Evolutionary conservation across 2,888 invertebrate genomes (phyloP), one percentile per base, ranked within the genome.

Genomic region (Malthinus seriepunctatus): DNA sequence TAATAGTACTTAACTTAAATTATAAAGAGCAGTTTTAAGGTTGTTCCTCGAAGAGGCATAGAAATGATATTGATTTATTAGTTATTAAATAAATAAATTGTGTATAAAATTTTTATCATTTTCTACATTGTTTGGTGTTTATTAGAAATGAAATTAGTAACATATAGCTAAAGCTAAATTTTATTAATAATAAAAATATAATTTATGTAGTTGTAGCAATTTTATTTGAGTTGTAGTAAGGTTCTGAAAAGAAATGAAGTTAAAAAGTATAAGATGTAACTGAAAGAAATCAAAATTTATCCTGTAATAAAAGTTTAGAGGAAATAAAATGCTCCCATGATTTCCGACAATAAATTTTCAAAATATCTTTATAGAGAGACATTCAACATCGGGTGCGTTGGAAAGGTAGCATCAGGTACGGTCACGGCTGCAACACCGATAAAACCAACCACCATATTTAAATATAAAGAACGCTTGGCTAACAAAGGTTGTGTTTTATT

Each of bases 281-380:
- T 58, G 61, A 67, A 61, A 64, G 65, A 71, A 74, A 75, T 72
- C 72, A 73, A 74, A 75, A 71, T 73, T 73, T 73, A 71, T 71
- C 69, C 71, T 69, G 73, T 70, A 72, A 69, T 75, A 75, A 76
- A 77, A 76, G 70, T 75, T 76, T 73, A 74, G 74, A 66, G 70
- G 69, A 72, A 76, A 75, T 76, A 76, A 76, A 76, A 76, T 73
- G 70, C 74, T 75, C 73, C 71, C 75, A 73, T 75, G 76, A 76
- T 76, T 76, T 74, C 72, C 69, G 73, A 74, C 75, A 70, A 76
- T 77, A 77, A 77, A 76, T 77, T 74, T 67, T 69, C 70, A 73
- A 73, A 75, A 71, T 73, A 69, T 68, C 69, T 69, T 68, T 69
- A 73, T 76, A 76, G 76, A 73, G 70, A 76, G 75, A 76, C 75